phyloP scores from a whole-genome alignment of 2,797 vertebrate species.

The Syngnathus acus region DNA sequence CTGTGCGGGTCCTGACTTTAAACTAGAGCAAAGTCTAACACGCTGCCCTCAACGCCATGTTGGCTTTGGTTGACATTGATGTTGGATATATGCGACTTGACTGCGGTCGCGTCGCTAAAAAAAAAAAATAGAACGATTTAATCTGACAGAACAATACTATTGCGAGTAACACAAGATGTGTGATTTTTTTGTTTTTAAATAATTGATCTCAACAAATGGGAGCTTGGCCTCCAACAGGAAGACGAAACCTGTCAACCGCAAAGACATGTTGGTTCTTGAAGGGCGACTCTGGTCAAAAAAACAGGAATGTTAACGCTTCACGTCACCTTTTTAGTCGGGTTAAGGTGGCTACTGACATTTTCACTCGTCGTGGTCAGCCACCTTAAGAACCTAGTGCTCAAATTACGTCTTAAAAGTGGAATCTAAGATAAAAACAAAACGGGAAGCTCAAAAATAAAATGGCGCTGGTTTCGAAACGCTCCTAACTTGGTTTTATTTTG shows the following conservation, averaged over 20 bases:
- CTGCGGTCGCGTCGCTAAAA: too few relatives aligned
- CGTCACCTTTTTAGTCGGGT: slow-evolving; percentile 43
- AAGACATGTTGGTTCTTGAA: slow-evolving; percentile 65
- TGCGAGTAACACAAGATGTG: not conserved
- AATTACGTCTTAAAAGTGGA: not conserved
- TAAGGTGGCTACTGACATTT: slow-evolving; percentile 47
- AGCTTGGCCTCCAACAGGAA: slow-evolving; percentile 23
- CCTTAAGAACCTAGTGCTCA: slow-evolving; percentile 35
- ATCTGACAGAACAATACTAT: not conserved
- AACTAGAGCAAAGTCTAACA: slow-evolving; percentile 35
- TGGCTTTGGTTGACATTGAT: too few relatives aligned
- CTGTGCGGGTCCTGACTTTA: slow-evolving; percentile 37
- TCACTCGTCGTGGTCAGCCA: slow-evolving; percentile 53
- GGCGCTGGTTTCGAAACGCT: not conserved
- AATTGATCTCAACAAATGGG: not conserved
- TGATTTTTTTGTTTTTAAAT: not conserved
- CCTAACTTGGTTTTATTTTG: not conserved
- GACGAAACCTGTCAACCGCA: slow-evolving; percentile 37
- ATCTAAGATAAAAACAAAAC: not conserved
- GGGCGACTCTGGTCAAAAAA: slow-evolving; percentile 54
- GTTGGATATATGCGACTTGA: too few relatives aligned
- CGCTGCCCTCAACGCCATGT: slow-evolving; percentile 4
- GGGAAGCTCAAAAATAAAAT: not conserved
- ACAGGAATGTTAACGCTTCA: slow-evolving; percentile 66
- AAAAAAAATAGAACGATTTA: too few relatives aligned